Base-by-base conservation (phyloP, 2,888 invertebrate genomes). In the Chesias legatella region DNA sequence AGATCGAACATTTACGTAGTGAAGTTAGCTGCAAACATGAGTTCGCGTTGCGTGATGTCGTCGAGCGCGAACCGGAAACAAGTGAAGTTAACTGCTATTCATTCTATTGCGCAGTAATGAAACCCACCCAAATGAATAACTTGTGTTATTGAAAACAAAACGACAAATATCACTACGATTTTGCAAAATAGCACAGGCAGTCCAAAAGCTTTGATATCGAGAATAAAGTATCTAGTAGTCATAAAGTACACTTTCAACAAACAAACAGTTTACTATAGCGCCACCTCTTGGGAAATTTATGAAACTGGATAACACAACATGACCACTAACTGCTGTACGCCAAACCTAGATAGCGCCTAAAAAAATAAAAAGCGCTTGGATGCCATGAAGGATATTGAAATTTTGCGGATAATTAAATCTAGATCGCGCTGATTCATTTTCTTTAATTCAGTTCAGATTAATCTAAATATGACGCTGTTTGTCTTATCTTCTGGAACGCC, bases 1-100 rank as follows among this genome's bases (percentile, higher is more conserved):
- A 84, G 79, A 88, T 86, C 86, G 88, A 88, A 82, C 84, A 82
- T 85, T 73, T 81, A 80, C 66, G 56, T 66, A 76, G 72, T 84
- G 86, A 88, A 88, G 86, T 81, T 80, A 60, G 83, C 61, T 53
- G 48, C 70, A 70, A 65, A 53, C 56, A 63, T 57, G 67, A 71
- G 67, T 75, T 79, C 73, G 79, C 74, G 76, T 73, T 78, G 79
- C 74, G 81, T 80, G 80, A 82, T 77, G 73, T 78, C 70, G 77
- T 55, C 64, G 68, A 80, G 82, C 80, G 82, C 75, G 71, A 82
- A 85, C 78, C 85, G 88, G 85, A 86, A 80, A 71, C 25, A 9
- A 7, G 10, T 17, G 7, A 22, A 36, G 27, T 33, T 9, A 26
- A 26, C 6, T 8, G 10, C 4, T 1, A 1, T 7, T 22, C 33